These are phyloP conservation scores for Portunus trituberculatus DNA, from an alignment of 1,140 invertebrate genomes.

Conservation along the genomic window DNA sequence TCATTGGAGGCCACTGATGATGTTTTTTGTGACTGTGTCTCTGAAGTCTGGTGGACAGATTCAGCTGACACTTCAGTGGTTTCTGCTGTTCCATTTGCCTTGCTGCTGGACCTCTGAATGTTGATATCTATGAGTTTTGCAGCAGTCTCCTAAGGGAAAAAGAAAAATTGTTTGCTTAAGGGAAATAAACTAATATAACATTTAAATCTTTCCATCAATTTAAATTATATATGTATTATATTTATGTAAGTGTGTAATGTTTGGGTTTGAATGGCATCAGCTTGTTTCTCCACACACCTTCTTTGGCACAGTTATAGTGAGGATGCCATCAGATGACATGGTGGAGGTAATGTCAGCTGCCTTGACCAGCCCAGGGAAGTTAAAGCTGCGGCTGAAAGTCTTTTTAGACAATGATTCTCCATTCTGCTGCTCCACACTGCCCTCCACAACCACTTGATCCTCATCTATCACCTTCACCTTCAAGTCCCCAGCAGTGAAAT, in stretches of 20 bases:
- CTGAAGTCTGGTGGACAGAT: not conserved
- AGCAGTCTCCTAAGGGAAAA: not conserved
- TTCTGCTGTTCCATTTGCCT: not conserved
- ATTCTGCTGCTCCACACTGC: slow-evolving; percentile 49
- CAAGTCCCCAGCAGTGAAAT: slow-evolving; percentile 44
- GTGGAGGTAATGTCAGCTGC: slow-evolving; percentile 62
- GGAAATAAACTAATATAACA: no score
- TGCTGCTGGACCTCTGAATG: not conserved
- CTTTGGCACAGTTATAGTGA: slow-evolving; percentile 66
- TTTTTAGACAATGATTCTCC: slow-evolving; percentile 52
- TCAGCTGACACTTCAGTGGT: not conserved
- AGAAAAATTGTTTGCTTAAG: not conserved
- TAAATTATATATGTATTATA: no score
- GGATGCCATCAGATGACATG: slow-evolving; percentile 71
- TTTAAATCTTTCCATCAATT: no score
- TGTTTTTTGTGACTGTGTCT: not conserved
- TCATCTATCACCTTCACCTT: slow-evolving; percentile 65
- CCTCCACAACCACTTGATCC: slow-evolving; percentile 63
- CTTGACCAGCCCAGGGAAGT: slow-evolving; percentile 54
- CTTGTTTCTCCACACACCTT: not conserved
- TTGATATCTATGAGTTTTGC: not conserved
- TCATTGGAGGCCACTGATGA: not conserved
- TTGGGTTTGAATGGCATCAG: not conserved
- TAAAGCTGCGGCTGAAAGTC: slow-evolving; percentile 38
- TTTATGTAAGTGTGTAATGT: no score